These are phyloP conservation scores for Paralichthys olivaceus DNA, from an alignment of 2,113 vertebrate species.

Conservation along the genomic window DNA sequence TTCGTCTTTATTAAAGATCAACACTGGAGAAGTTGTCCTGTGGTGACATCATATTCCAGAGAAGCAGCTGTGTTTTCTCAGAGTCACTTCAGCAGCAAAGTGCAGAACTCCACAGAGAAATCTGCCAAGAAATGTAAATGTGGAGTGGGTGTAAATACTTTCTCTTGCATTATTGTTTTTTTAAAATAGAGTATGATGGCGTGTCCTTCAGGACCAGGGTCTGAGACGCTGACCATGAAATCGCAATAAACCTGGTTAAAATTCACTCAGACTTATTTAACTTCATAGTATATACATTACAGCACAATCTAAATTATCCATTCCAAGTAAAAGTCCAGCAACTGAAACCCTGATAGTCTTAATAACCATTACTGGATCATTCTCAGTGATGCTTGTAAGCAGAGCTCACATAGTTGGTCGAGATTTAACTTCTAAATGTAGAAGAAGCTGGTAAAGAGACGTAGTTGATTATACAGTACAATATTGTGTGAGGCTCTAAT, in stretches of 20 bases:
- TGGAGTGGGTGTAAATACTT: conserved; percentile 30
- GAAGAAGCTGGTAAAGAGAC: too few species aligned
- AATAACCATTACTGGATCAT: neutral
- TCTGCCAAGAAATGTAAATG: conserved; percentile 77
- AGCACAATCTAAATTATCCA: too few species aligned
- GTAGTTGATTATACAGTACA: too few species aligned
- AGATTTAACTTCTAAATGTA: too few species aligned
- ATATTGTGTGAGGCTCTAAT: neutral
- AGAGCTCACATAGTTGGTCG: too few species aligned
- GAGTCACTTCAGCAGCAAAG: conserved; percentile 88
- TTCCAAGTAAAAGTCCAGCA: neutral
- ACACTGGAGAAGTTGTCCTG: conserved; percentile 80
- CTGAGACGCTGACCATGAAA: neutral
- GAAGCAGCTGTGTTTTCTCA: conserved; percentile 92
- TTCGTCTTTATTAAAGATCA: conserved; percentile 79
- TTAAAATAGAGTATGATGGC: neutral
- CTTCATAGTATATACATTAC: neutral
- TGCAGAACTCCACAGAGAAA: conserved; percentile 80
- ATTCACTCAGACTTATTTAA: neutral
- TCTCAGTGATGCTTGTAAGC: neutral
- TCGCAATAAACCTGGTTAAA: conserved; percentile 9
- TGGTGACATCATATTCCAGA: conserved; percentile 88
- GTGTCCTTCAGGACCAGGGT: neutral
- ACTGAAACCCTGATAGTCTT: too few species aligned
- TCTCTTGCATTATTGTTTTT: conserved; percentile 26